phyloP scores from a whole-genome alignment of 2,888 invertebrate species.

The Nemurella pictetii region DNA sequence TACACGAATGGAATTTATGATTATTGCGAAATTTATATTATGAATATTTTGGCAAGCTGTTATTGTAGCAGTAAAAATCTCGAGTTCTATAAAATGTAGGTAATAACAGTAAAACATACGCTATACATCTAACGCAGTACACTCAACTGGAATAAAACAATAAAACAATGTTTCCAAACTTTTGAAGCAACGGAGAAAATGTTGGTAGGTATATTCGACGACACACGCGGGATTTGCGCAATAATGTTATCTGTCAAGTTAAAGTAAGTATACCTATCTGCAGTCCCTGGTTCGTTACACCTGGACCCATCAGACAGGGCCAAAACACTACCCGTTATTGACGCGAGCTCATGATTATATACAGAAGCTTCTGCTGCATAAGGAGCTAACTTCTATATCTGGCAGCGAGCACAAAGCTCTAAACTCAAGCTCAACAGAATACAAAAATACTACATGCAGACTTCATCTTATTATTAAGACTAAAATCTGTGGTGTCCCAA shows the following conservation, averaged over 20 bases:
- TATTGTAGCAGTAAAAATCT: neutral
- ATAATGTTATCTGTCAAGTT: too few species aligned
- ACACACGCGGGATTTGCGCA: too few species aligned
- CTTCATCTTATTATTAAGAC: neutral
- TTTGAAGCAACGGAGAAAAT: neutral
- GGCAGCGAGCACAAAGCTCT: too few species aligned
- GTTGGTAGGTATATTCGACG: too few species aligned
- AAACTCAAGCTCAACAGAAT: neutral
- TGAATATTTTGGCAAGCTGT: neutral
- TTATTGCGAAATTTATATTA: neutral
- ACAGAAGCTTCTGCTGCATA: too few species aligned
- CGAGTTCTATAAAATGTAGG: neutral
- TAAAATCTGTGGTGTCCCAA: slow-evolving; percentile 11
- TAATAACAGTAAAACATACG: neutral
- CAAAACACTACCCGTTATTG: too few species aligned
- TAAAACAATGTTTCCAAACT: neutral
- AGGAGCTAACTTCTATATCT: too few species aligned
- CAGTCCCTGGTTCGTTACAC: too few species aligned
- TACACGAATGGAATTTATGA: neutral
- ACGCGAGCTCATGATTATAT: too few species aligned
- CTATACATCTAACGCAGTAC: neutral
- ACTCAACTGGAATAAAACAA: neutral
- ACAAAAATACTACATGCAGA: neutral
- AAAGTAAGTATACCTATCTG: too few species aligned
- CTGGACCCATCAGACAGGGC: too few species aligned